Conservation (phyloP, 2,797 vertebrate species). For the Hyperoplus lanceolatus region DNA sequence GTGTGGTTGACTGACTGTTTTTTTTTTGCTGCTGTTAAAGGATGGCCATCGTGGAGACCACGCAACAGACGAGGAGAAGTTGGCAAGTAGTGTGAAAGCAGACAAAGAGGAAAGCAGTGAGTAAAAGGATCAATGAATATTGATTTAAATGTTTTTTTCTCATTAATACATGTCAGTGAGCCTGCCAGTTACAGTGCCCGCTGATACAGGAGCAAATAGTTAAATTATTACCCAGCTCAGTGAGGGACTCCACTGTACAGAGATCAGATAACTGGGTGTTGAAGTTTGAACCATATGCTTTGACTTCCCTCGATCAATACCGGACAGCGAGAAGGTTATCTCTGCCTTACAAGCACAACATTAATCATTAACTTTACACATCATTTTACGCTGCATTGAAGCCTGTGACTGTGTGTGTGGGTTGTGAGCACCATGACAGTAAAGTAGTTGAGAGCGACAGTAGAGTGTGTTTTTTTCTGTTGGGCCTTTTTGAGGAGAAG, state of each 20-base stretch:
- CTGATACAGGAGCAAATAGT: constrained; percentile 2
- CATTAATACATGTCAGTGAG: not conserved
- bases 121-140: constrained; percentile 33
- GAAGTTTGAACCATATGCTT: constrained; percentile 43
- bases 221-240: constrained; percentile 8
- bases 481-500: not conserved
- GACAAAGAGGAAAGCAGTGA: constrained; percentile 82
- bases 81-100: constrained; percentile 88
- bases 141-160: constrained; percentile 18
- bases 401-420: constrained; percentile 8
- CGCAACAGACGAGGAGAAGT: constrained; percentile 95
- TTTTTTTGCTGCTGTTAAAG: constrained; percentile 65
- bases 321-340: constrained; percentile 41
- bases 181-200: not conserved
- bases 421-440: not conserved
- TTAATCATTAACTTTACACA: constrained; percentile 58
- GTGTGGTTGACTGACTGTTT: not conserved
- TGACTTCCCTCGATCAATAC: constrained; percentile 45
- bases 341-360: constrained; percentile 18
- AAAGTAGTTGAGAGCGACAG: not conserved
- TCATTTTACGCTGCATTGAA: constrained; percentile 26
- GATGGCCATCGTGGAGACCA: constrained; percentile 86
- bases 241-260: not conserved
- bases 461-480: not conserved
- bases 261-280: constrained; percentile 43